Evolutionary conservation across 2,888 invertebrate genomes (phyloP).

Genomic region (Torymus texanus): DNA sequence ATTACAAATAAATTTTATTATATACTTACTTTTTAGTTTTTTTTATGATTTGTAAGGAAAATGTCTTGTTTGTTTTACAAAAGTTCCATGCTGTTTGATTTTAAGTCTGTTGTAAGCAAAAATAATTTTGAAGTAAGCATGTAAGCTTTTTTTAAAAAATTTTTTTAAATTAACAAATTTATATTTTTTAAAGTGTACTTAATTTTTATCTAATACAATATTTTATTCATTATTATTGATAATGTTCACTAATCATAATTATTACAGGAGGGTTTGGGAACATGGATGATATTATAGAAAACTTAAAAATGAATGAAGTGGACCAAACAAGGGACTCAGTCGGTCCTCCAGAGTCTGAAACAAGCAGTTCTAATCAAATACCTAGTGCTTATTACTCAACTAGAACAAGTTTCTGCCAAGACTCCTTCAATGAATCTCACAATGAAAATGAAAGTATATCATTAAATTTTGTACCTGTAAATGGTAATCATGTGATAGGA

Average conservation of each 20-base stretch:
- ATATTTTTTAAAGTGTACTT: too few relatives aligned
- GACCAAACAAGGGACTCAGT: constrained; percentile 15
- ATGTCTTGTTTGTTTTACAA: too few relatives aligned
- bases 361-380: constrained; percentile 42
- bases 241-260: not conserved
- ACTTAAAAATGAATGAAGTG: constrained; percentile 32
- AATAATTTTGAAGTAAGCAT: too few relatives aligned
- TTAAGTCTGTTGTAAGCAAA: too few relatives aligned
- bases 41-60: too few relatives aligned
- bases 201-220: too few relatives aligned
- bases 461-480: constrained; percentile 14
- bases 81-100: too few relatives aligned
- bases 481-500: constrained; percentile 30
- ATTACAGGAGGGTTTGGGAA: constrained; percentile 1
- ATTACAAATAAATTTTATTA: too few relatives aligned
- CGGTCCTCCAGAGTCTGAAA: constrained; percentile 28
- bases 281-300: constrained; percentile 7
- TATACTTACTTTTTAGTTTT: too few relatives aligned
- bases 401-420: constrained; percentile 44
- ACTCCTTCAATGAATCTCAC: constrained; percentile 21
- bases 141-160: too few relatives aligned
- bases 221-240: not conserved
- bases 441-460: constrained; percentile 37
- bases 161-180: too few relatives aligned
- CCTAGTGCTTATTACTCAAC: constrained; percentile 52